phyloP scores from a whole-genome alignment of 92 coral and sea anemone genomes.

The Palythoa grandiflora region DNA sequence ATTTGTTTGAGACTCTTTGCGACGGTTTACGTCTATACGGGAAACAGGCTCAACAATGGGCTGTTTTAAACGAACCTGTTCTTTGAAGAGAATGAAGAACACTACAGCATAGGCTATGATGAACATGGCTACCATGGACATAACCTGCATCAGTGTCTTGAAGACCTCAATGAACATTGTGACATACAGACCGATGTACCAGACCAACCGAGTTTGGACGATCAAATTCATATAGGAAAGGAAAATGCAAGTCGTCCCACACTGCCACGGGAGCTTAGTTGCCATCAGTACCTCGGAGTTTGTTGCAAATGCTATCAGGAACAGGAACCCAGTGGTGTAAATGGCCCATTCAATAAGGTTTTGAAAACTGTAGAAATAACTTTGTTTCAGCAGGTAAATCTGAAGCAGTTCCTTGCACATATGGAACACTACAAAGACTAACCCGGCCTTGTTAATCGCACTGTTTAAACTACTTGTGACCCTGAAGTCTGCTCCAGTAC shows the following conservation, averaged over 20 bases:
- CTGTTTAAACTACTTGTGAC: slow-evolving; percentile 22
- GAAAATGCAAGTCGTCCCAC: slow-evolving; percentile 78
- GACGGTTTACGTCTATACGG: too few species aligned
- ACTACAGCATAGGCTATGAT: slow-evolving; percentile 79
- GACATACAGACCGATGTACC: slow-evolving; percentile 81
- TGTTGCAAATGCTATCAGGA: slow-evolving; percentile 57
- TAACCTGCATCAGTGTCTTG: slow-evolving; percentile 75
- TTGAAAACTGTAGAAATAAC: slow-evolving; percentile 61
- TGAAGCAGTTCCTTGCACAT: slow-evolving; percentile 71
- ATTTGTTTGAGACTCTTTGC: too few species aligned
- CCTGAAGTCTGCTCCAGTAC: background rate
- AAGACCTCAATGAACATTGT: slow-evolving; percentile 90
- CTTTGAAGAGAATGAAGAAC: slow-evolving; percentile 82
- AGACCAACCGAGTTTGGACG: slow-evolving; percentile 63
- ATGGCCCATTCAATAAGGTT: slow-evolving; percentile 71
- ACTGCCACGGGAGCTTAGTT: slow-evolving; percentile 69
- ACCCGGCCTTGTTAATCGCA: slow-evolving; percentile 46
- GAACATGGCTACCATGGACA: slow-evolving; percentile 71
- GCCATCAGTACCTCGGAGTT: slow-evolving; percentile 18
- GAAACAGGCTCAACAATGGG: too few species aligned
- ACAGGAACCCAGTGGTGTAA: slow-evolving; percentile 61
- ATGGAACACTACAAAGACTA: slow-evolving; percentile 65
- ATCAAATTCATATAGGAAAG: slow-evolving; percentile 82
- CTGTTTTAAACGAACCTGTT: slow-evolving; percentile 66
- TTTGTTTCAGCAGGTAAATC: slow-evolving; percentile 52